phyloP scores from a whole-genome alignment of 2,113 vertebrate species.

The Coracopsis vasa region DNA sequence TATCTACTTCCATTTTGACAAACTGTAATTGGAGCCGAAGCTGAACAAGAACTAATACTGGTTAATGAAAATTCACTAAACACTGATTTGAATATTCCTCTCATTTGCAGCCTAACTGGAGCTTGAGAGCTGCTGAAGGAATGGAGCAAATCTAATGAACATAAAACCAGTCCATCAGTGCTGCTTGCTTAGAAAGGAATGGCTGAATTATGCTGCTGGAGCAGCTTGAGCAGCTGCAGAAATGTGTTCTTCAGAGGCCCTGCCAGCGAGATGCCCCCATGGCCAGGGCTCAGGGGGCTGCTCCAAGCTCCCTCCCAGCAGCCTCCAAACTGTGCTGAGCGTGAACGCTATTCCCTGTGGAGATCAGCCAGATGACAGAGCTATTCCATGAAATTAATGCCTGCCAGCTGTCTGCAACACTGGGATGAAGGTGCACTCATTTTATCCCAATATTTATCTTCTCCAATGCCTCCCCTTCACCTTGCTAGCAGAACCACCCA shows the following conservation, averaged over 20 bases:
- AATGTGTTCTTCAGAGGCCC: not conserved
- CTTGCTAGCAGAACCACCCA: not conserved
- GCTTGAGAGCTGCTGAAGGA: not conserved
- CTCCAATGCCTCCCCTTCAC: accelerated
- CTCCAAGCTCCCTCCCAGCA: not conserved
- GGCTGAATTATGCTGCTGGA: not conserved
- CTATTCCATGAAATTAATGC: not conserved
- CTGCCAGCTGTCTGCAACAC: not conserved
- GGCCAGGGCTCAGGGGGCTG: not conserved
- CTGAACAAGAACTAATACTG: not conserved
- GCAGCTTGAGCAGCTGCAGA: not conserved
- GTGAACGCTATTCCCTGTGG: not conserved
- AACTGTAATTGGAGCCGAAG: not conserved
- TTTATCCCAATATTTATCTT: not conserved
- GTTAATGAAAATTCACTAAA: not conserved
- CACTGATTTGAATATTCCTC: not conserved
- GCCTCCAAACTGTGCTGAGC: not conserved
- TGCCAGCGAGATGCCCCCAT: not conserved
- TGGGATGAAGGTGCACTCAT: not conserved
- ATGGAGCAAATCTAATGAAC: not conserved
- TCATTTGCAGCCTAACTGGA: not conserved
- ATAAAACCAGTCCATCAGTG: not conserved
- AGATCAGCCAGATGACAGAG: not conserved
- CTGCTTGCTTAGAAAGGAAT: not conserved
- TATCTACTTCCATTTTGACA: not conserved